Percentiles rank a stretch among this genome's conserved stretches.
phyloP scores from a whole-genome alignment of 1,140 invertebrate genomes.

The Leptinotarsa lineolata region DNA sequence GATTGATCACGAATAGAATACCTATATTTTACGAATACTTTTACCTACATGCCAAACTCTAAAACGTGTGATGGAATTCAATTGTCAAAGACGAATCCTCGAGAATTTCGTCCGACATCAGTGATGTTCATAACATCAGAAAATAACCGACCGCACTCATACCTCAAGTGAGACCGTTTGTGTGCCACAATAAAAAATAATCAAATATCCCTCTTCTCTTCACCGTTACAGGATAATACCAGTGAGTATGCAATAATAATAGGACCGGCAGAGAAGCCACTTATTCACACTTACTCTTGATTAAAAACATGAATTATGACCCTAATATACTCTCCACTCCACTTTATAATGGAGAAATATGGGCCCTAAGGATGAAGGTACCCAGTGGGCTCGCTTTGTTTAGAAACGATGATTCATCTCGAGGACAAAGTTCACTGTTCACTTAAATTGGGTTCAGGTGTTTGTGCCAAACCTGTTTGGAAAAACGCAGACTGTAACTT shows the following conservation, averaged over 20 bases:
- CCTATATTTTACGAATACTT: too few relatives aligned
- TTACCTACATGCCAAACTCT: too few relatives aligned
- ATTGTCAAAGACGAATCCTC: too few relatives aligned
- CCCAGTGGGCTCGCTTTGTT: conserved; percentile 11
- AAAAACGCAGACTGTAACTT: too few relatives aligned
- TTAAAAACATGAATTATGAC: conserved; percentile 36
- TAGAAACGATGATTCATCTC: conserved; percentile 21
- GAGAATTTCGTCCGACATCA: too few relatives aligned
- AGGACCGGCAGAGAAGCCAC: conserved; percentile 23
- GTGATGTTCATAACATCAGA: background rate
- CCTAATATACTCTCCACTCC: conserved; percentile 14
- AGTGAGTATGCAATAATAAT: conserved; percentile 19
- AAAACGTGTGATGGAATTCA: too few relatives aligned
- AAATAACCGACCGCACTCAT: background rate
- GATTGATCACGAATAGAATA: too few relatives aligned
- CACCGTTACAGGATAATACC: background rate
- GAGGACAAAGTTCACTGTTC: conserved; percentile 17
- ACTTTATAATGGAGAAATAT: conserved; percentile 23
- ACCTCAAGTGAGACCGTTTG: background rate
- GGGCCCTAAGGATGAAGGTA: conserved; percentile 2
- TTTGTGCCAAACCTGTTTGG: background rate
- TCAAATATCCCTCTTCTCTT: background rate
- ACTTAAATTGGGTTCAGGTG: conserved; percentile 8
- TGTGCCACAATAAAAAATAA: conserved; percentile 2
- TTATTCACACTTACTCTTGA: conserved; percentile 31